A percentile compares a stretch with the other conserved stretches of the same genome.
Evolutionary conservation across 2,888 invertebrate genomes (phyloP).

Genomic region (Lasioglossum zephyrum): DNA sequence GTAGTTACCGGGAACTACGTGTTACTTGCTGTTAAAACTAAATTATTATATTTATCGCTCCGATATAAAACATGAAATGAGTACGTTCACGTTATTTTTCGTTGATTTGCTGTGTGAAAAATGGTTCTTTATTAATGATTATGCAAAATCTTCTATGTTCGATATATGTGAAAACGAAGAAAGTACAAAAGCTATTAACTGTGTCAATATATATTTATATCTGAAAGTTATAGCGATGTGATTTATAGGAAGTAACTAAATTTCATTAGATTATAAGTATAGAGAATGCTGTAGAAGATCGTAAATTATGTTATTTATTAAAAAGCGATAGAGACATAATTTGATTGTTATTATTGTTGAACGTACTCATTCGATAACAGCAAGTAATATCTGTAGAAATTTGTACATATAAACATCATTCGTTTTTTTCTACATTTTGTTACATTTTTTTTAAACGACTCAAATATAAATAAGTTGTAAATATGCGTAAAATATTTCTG

Average conservation of each 20-base stretch:
- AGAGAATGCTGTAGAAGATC: conserved; percentile 21
- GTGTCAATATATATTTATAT: conserved; percentile 31
- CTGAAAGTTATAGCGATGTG: conserved; percentile 16
- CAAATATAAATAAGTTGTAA: conserved; percentile 69
- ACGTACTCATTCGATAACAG: conserved; percentile 49
- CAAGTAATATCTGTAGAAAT: conserved; percentile 64
- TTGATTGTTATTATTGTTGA: conserved; percentile 37
- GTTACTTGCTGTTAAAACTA: conserved; percentile 68
- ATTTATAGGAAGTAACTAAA: conserved; percentile 14
- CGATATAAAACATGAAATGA: conserved; percentile 13
- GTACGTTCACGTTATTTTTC: conserved; percentile 33
- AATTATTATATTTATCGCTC: conserved; percentile 53
- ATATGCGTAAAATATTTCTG: conserved; percentile 60
- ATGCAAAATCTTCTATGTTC: conserved; percentile 17
- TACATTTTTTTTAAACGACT: conserved; percentile 76
- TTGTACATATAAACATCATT: conserved; percentile 75
- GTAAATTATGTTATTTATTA: conserved; percentile 45
- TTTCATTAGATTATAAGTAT: conserved; percentile 21
- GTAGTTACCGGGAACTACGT: conserved; percentile 44
- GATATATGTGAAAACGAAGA: conserved; percentile 11
- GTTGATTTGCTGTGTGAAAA: conserved; percentile 42
- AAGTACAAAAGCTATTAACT: conserved; percentile 27
- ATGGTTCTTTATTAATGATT: conserved; percentile 41
- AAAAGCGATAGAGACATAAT: conserved; percentile 18
- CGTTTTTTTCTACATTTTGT: conserved; percentile 82